Evolutionary conservation across 2,113 vertebrate species (phyloP).

Genomic region (Oreochromis aureus): DNA sequence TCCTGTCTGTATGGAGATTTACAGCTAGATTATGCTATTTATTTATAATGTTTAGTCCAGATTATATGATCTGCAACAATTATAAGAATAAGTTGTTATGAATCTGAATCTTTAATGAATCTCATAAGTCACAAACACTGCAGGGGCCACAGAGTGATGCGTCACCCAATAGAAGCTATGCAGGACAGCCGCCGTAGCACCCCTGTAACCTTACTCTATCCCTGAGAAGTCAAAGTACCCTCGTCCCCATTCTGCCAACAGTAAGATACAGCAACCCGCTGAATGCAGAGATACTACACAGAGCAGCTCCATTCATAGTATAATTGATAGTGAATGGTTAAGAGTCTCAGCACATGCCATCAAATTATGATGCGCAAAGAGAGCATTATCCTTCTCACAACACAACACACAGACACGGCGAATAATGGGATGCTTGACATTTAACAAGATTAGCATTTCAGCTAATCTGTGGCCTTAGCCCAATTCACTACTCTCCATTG

Average conservation of each 20-base stretch:
- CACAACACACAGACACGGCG: neutral
- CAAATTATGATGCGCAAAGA: neutral
- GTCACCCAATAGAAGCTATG: neutral
- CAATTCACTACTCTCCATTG: neutral
- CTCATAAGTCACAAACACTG: neutral
- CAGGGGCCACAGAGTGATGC: accelerated
- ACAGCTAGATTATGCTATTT: neutral
- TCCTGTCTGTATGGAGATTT: neutral
- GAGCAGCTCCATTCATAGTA: neutral
- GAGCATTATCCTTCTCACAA: neutral
- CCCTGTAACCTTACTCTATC: slow-evolving; percentile 2
- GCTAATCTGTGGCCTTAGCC: neutral
- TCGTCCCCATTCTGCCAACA: slow-evolving; percentile 37
- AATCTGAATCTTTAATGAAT: neutral
- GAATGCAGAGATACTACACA: neutral
- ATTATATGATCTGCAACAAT: neutral
- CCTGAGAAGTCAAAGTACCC: neutral
- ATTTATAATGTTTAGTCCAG: neutral
- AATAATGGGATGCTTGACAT: neutral
- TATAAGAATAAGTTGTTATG: neutral
- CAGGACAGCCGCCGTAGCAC: neutral
- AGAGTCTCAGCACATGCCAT: slow-evolving; percentile 18
- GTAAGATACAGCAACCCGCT: neutral
- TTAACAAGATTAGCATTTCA: slow-evolving; percentile 30
- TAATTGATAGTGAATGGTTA: slow-evolving; percentile 21